Base-by-base conservation (phyloP, 1,140 invertebrate genomes). In the Drosophila littoralis region DNA sequence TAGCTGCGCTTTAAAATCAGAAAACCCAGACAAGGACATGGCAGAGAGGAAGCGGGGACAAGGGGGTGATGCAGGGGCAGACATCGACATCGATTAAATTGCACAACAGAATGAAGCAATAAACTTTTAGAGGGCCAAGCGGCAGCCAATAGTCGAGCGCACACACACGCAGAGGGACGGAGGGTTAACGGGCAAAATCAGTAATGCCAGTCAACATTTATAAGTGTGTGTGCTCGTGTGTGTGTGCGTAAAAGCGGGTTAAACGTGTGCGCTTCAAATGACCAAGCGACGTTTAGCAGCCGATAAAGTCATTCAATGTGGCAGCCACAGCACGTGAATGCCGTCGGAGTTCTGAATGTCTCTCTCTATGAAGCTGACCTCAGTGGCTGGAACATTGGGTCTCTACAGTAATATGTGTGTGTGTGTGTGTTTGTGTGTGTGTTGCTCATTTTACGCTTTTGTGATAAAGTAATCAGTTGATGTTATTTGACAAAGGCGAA, bases 401-500 rank as follows among this genome's bases (percentile, higher is more conserved):
- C 9, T 7, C 28, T 45, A 6, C 13, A 45, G 38, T 60, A 22
- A 17, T 51, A 36, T 43, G 45, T 48, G 57, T 72, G 57, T 54
- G 54, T 61, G 43, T 54, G 13, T 75, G 54, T 63, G 22, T 28
- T 28, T 4, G 22, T 28, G 5, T 28, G 75, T 54, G 63, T 33
- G 28, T 40, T 74, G 74, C 81, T 88, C 84, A 89, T 88, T 89
- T 88, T 83, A 74, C 73, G 83, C 84, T 88, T 77, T 89, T 88
- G 76, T 84, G 84, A 89, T 88, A 88, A 89, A 88, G 84, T 89
- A 88, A 88, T 88, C 84, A 88, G 84, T 86, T 88, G 84, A 88
- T 89, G 84, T 75, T 77, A 64, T 64, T 70, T 76, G 74, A 73
- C 76, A 78, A 71, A 80, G 67, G 76, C 63, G 43, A 68, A 77